A percentile compares a stretch with the other conserved stretches of the same genome.
Conservation (phyloP, 2,113 vertebrate genomes). For the Spheniscus mendiculus region DNA sequence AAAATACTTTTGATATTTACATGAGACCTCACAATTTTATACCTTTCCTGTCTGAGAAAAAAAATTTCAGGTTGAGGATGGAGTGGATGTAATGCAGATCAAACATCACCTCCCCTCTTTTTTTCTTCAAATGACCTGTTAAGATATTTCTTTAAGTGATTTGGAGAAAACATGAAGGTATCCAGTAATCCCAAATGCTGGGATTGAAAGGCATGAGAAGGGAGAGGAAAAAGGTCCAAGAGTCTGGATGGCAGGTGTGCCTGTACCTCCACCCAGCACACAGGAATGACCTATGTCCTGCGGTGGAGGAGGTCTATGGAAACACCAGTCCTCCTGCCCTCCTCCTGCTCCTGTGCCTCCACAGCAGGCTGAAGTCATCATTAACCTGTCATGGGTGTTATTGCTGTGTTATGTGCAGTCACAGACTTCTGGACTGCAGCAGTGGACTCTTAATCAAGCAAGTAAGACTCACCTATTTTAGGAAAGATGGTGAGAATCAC, state of each 20-base stretch:
- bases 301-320: background rate
- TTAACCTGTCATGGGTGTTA: background rate
- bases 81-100: background rate
- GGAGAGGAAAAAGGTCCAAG: background rate
- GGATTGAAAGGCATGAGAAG: background rate
- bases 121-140: background rate
- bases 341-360: background rate
- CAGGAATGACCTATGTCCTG: background rate
- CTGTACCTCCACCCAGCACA: background rate
- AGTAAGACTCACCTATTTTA: constrained; percentile 64
- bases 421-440: background rate
- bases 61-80: background rate
- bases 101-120: background rate
- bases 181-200: background rate
- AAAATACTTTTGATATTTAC: background rate
- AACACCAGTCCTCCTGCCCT: background rate
- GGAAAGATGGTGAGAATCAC: constrained; percentile 70
- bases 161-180: background rate
- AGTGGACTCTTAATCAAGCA: background rate
- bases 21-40: background rate
- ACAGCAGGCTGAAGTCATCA: background rate
- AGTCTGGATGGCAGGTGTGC: background rate
- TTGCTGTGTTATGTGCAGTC: background rate
- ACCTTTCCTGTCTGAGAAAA: background rate
- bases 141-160: background rate